Conservation (phyloP, 2,113 vertebrate species). For the Nyctereutes procyonoides region DNA sequence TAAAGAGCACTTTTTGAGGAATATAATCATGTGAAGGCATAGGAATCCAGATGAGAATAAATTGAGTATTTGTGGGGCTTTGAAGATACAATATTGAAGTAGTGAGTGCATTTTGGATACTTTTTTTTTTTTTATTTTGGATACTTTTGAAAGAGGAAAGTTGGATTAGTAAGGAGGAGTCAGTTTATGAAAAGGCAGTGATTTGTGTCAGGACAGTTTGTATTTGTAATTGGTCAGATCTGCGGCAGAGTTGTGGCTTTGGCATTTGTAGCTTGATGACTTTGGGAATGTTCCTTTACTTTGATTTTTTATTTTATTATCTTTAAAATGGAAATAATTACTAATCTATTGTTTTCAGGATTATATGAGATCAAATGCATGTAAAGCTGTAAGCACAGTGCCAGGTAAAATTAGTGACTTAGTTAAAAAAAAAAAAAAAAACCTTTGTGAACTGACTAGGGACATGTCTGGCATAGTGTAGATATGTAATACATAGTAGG, state of each 20-base stretch:
- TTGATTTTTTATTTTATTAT: conserved; percentile 20
- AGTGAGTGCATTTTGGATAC: not conserved
- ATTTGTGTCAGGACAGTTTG: conserved; percentile 15
- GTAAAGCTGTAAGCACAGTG: not conserved
- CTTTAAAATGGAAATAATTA: not conserved
- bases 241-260: not conserved
- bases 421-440: not conserved
- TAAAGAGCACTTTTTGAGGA: not conserved
- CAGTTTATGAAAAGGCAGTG: not conserved
- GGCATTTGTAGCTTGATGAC: not conserved
- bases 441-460: not conserved
- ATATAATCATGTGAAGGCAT: not conserved
- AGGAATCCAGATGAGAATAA: not conserved
- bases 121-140: not conserved
- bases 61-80: not conserved
- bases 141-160: not conserved
- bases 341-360: not conserved
- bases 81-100: not conserved
- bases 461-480: not conserved
- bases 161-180: not conserved
- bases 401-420: not conserved
- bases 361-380: not conserved
- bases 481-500: not conserved
- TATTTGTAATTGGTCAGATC: not conserved
- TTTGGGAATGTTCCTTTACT: conserved; percentile 49